phyloP scores from a whole-genome alignment of 2,888 invertebrate genomes.

The Rotaria magnacalcarata region DNA sequence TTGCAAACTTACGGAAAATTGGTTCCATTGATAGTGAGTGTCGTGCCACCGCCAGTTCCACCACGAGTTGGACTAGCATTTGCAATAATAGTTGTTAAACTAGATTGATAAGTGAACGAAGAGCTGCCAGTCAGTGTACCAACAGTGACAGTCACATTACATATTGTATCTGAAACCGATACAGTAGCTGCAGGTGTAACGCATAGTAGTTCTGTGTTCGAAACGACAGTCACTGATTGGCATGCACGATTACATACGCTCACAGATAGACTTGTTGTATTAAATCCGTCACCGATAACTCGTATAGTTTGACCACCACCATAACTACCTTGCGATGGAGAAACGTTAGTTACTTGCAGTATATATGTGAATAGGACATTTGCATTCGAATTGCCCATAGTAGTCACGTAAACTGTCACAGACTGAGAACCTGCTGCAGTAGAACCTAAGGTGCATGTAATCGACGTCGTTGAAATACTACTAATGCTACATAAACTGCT shows the following conservation, averaged over 20 bases:
- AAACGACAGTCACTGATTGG: neutral
- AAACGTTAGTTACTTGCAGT: neutral
- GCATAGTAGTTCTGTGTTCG: neutral
- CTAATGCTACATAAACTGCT: neutral
- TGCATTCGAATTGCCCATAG: neutral
- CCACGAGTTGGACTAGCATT: constrained; percentile 23
- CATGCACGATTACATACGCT: neutral
- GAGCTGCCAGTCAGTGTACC: too few relatives aligned
- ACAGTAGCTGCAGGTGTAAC: neutral
- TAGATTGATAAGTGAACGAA: neutral
- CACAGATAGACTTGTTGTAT: neutral
- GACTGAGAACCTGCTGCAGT: neutral
- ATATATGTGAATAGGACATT: neutral
- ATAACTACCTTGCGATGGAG: neutral
- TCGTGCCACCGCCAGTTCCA: constrained; percentile 45
- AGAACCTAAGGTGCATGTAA: constrained; percentile 28
- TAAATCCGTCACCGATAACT: constrained; percentile 37
- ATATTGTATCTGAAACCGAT: neutral
- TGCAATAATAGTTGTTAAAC: constrained; percentile 15
- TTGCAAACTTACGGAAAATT: constrained; percentile 38
- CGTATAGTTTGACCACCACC: constrained; percentile 33
- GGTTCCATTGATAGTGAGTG: constrained; percentile 35
- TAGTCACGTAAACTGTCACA: neutral
- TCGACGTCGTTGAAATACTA: constrained; percentile 17
- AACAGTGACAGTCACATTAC: neutral